Percentiles rank a stretch among this genome's conserved stretches.
Conservation (phyloP, 2,797 vertebrate genomes). For the Melanotaenia boesemani region DNA sequence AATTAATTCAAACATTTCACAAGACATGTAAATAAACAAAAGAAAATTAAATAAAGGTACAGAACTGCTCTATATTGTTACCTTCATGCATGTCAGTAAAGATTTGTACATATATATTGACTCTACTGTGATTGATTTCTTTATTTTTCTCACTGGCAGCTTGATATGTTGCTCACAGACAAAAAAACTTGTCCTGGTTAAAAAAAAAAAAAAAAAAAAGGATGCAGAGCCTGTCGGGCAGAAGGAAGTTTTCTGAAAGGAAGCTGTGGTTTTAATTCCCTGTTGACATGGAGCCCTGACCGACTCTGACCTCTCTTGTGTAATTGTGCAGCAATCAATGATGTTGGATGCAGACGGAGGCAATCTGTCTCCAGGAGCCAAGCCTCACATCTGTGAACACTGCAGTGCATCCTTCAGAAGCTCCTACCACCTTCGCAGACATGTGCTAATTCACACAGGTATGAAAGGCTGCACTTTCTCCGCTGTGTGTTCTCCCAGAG, state of each 20-base stretch:
- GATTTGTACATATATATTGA: not conserved
- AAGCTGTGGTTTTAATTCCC: not conserved
- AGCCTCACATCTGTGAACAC: constrained; percentile 97
- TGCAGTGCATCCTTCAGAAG: constrained; percentile 96
- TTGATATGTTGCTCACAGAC: not conserved
- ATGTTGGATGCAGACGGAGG: constrained; percentile 90
- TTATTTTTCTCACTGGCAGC: not conserved
- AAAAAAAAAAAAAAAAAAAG: not conserved
- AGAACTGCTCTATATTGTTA: not conserved
- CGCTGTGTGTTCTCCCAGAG: not conserved
- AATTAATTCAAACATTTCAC: too few species aligned
- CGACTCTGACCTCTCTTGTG: constrained; percentile 8
- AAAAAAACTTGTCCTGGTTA: not conserved
- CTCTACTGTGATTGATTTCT: too few species aligned
- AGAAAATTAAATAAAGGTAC: not conserved
- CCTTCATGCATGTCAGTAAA: not conserved
- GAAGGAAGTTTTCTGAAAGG: not conserved
- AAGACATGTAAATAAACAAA: too few species aligned
- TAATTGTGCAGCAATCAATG: constrained; percentile 77
- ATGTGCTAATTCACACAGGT: constrained; percentile 98
- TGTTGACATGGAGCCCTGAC: not conserved
- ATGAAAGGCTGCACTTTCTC: not conserved
- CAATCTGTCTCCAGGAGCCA: constrained; percentile 89
- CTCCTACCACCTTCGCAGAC: constrained; percentile 97
- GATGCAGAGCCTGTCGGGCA: not conserved